Conservation (phyloP, 2,113 vertebrate species). For the Talpa occidentalis region DNA sequence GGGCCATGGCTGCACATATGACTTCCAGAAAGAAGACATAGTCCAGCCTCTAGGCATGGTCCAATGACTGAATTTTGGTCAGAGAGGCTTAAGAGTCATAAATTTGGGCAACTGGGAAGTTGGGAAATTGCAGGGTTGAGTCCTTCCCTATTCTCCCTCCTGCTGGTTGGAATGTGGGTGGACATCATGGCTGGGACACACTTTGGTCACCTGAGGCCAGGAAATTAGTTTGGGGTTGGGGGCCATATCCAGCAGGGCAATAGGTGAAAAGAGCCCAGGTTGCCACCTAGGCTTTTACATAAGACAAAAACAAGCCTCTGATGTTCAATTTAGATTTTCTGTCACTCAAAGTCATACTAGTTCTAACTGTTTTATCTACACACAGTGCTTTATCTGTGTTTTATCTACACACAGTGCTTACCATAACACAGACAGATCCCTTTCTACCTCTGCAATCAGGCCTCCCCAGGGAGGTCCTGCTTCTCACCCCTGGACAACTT, state of each 20-base stretch:
- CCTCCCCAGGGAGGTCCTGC: not conserved
- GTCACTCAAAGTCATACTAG: not conserved
- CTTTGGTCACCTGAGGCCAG: not conserved
- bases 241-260: not conserved
- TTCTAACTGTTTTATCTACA: not conserved
- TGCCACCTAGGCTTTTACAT: not conserved
- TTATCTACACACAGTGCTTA: not conserved
- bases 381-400: not conserved
- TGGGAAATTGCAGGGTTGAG: not conserved
- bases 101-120: not conserved
- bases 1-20: not conserved
- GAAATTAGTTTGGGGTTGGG: not conserved
- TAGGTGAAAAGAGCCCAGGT: not conserved
- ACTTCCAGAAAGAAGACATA: not conserved
- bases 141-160: not conserved
- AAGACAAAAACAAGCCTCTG: not conserved
- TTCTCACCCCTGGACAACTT: not conserved
- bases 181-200: not conserved
- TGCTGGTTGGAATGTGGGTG: not conserved
- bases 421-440: not conserved
- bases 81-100: not conserved
- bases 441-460: not conserved
- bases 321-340: not conserved
- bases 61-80: not conserved
- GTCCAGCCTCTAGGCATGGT: not conserved